phyloP scores from a whole-genome alignment of 2,888 invertebrate species.

The Drosophila putrida region DNA sequence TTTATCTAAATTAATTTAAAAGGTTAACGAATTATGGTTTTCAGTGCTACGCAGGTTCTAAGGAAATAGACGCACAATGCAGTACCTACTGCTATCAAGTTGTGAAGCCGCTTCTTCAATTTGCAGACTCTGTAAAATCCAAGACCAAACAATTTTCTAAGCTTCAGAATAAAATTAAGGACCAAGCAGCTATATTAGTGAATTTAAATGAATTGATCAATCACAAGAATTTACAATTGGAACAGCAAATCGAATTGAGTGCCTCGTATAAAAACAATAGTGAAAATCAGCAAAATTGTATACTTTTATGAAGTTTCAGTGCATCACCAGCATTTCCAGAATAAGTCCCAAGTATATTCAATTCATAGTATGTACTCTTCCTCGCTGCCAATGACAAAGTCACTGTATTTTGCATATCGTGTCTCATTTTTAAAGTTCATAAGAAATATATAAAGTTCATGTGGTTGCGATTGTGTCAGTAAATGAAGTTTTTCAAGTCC shows the following conservation, averaged over 20 bases:
- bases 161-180: neutral
- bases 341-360: conserved; percentile 88
- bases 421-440: conserved; percentile 87
- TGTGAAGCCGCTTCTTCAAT: too few relatives aligned
- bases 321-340: conserved; percentile 89
- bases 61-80: too few relatives aligned
- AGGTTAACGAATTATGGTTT: too few relatives aligned
- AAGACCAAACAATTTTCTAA: conserved; percentile 3
- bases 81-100: too few relatives aligned
- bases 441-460: conserved; percentile 88
- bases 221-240: neutral
- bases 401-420: conserved; percentile 87
- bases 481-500: conserved; percentile 89
- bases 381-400: conserved; percentile 89
- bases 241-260: neutral
- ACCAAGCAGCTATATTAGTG: neutral
- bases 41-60: too few relatives aligned
- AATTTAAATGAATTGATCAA: conserved; percentile 1
- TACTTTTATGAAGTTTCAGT: conserved; percentile 88
- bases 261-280: neutral
- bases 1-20: too few relatives aligned
- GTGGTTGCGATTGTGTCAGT: conserved; percentile 75
- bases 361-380: conserved; percentile 87
- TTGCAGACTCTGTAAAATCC: too few relatives aligned
- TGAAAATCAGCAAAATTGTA: conserved; percentile 87